These are phyloP conservation scores for Benthosema pterotum DNA, from an alignment of 2,797 vertebrate genomes.

Conservation along the genomic window DNA sequence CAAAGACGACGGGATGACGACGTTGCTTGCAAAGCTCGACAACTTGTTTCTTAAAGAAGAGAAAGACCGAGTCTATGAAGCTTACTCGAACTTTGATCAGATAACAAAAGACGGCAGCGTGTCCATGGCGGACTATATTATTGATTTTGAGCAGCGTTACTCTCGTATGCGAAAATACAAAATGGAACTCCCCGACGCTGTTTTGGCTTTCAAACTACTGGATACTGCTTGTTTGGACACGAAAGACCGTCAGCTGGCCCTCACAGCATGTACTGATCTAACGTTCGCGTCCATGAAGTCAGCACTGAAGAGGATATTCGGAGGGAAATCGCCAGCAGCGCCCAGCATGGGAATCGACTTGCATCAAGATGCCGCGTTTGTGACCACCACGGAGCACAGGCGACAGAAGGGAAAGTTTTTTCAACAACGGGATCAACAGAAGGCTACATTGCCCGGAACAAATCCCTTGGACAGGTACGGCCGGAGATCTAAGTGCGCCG, in stretches of 20 bases:
- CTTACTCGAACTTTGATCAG: no score
- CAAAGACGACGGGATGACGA: no score
- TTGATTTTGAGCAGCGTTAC: no score
- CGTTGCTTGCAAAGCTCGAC: no score
- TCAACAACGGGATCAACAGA: conserved; percentile 9
- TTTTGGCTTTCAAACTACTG: conserved; percentile 35
- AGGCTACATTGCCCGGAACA: no score
- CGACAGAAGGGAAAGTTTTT: conserved; percentile 1
- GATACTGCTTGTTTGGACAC: conserved; percentile 16
- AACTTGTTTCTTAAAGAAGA: no score
- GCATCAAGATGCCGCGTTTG: conserved; percentile 10
- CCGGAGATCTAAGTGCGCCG: no score
- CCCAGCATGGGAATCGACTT: conserved; percentile 5
- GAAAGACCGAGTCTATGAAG: no score
- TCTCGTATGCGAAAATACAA: no score
- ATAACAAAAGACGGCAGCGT: no score
- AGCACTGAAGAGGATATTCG: conserved; percentile 31
- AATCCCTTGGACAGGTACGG: no score
- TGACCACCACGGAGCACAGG: no score
- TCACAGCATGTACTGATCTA: conserved; percentile 14
- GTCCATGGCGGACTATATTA: not conserved
- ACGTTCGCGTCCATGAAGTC: conserved; percentile 28
- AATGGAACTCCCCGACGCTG: conserved; percentile 19
- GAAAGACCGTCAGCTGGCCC: conserved; percentile 14
- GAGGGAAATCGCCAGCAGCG: not conserved